Base-by-base conservation (phyloP, 1,140 invertebrate genomes). In the Zophobas morio region DNA sequence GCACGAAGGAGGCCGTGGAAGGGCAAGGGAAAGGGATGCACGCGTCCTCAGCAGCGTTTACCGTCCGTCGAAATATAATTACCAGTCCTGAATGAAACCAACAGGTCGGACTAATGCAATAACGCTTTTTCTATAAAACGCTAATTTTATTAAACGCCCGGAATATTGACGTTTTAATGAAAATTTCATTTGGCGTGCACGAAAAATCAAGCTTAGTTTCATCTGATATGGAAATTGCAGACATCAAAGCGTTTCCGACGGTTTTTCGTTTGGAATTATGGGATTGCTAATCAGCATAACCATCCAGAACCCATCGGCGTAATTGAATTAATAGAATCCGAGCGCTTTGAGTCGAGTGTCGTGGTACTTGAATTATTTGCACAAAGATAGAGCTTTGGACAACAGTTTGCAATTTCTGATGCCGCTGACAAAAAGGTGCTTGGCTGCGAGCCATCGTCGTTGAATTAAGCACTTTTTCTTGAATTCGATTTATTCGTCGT, bases 81-180 rank as follows among this genome's bases (percentile, higher is more conserved):
- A 81, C 78, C 63, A 70, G 57, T 46, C 54, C 37, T 66, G 57
- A 81, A 78, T 80, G 78, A 78, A 78, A 78, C 80, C 81, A 82
- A 82, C 81, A 82, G 81, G 81, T 81, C 78, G 80, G 56, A 76
- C 75, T 80, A 81, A 82, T 66, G 74, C 72, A 78, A 82, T 82
- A 80, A 82, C 79, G 76, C 82, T 81, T 78, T 81, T 82, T 76
- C 80, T 81, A 78, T 75, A 81, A 81, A 79, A 79, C 79, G 77
- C 81, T 81, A 83, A 83, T 83, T 83, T 81, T 79, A 83, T 83
- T 83, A 83, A 83, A 80, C 79, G 78, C 79, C 70, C 79, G 71
- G 76, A 76, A 78, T 83, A 83, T 83, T 81, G 82, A 82, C 82
- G 77, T 83, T 81, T 81, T 83, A 83, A 83, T 83, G 82, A 82